Percentiles rank a stretch among this genome's conserved stretches.
These are phyloP conservation scores for Haemorhous mexicanus DNA, from an alignment of 2,113 vertebrate genomes.

Conservation along the genomic window DNA sequence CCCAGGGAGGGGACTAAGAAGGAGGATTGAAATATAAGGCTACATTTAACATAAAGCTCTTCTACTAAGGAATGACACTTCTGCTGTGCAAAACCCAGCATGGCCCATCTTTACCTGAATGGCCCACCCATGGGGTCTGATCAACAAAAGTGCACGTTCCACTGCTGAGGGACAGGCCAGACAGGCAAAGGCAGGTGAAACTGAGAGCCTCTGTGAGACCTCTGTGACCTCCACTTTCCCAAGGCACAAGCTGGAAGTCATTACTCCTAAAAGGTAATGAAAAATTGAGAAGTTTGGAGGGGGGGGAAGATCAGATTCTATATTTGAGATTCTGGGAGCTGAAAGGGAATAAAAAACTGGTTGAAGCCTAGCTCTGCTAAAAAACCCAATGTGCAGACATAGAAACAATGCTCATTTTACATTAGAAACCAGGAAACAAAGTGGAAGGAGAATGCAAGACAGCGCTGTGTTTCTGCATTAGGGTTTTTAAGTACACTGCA, in stretches of 20 bases:
- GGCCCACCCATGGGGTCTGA: background rate
- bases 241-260: background rate
- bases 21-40: background rate
- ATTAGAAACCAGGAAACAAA: background rate
- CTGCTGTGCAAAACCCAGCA: background rate
- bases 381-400: background rate
- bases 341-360: background rate
- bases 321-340: background rate
- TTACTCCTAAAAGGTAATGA: background rate
- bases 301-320: background rate
- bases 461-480: conserved; percentile 26
- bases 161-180: background rate
- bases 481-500: conserved; percentile 59
- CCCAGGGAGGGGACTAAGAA: background rate
- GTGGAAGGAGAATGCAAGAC: conserved; percentile 15
- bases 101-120: background rate
- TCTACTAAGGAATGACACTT: background rate
- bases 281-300: background rate
- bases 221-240: background rate
- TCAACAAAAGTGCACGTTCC: background rate
- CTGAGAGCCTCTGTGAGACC: background rate
- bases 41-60: background rate
- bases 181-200: background rate
- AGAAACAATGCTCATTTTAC: conserved; percentile 29
- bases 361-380: background rate